A percentile compares a stretch with the other conserved stretches of the same genome.
phyloP scores from a whole-genome alignment of 2,888 invertebrate species.

The Tortrix viridana region DNA sequence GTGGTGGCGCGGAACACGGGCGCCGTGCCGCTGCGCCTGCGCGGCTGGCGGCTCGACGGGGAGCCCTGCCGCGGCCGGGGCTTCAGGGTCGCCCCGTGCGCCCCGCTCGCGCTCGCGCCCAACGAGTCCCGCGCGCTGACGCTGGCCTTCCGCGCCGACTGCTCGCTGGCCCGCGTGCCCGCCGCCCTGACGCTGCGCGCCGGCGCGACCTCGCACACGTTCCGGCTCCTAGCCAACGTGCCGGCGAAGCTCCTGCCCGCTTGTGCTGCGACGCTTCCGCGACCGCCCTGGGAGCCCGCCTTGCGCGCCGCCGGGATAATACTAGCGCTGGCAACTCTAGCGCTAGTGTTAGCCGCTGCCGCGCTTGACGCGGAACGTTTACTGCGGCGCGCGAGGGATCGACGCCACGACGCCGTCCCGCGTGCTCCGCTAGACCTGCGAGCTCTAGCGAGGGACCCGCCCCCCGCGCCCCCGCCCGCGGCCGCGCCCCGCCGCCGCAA shows the following conservation, averaged over 20 bases:
- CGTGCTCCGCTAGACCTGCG: constrained; percentile 53
- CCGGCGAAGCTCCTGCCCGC: constrained; percentile 56
- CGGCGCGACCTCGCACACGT: constrained; percentile 51
- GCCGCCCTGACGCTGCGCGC: constrained; percentile 54
- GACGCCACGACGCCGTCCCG: constrained; percentile 43
- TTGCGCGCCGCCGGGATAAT: constrained; percentile 74
- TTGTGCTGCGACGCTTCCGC: constrained; percentile 59
- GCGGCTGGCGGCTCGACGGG: constrained; percentile 64
- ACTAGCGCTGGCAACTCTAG: constrained; percentile 57
- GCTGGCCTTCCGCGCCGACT: constrained; percentile 64
- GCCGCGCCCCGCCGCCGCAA: constrained; percentile 20
- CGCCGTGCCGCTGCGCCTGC: constrained; percentile 91
- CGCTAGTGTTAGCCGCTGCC: constrained; percentile 59
- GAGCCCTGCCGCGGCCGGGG: constrained; percentile 66
- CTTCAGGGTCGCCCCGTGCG: constrained; percentile 67
- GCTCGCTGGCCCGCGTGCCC: constrained; percentile 58
- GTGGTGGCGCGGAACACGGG: constrained; percentile 96
- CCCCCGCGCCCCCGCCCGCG: constrained; percentile 41
- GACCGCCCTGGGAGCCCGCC: constrained; percentile 84
- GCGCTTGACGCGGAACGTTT: constrained; percentile 53
- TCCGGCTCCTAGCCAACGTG: constrained; percentile 53
- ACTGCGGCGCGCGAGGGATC: constrained; percentile 48
- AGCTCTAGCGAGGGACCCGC: constrained; percentile 32
- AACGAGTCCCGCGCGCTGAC: constrained; percentile 62
- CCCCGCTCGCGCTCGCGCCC: constrained; percentile 61